phyloP scores from a whole-genome alignment of 2,797 vertebrate species.

The Manis crassicaudata region DNA sequence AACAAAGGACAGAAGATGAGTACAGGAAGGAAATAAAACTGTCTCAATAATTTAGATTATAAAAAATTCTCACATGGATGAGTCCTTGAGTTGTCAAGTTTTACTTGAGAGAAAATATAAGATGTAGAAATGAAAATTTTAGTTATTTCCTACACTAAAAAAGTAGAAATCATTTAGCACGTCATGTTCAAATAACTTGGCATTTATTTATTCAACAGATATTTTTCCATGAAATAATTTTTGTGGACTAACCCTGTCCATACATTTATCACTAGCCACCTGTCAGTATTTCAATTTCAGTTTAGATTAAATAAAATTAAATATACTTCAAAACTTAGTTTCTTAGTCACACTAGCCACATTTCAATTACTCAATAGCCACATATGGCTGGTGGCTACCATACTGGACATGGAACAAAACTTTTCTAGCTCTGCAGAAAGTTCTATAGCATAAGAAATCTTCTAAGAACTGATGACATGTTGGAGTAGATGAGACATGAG shows the following conservation, averaged over 20 bases:
- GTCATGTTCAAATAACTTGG: background rate
- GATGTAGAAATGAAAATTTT: background rate
- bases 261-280: background rate
- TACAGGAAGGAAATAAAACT: background rate
- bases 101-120: background rate
- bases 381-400: background rate
- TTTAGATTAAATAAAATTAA: background rate
- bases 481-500: background rate
- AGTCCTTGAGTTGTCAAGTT: background rate
- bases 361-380: background rate
- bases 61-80: background rate
- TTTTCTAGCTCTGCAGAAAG: background rate
- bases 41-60: background rate
- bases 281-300: background rate
- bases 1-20: background rate
- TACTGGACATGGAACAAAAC: background rate
- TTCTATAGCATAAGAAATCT: background rate
- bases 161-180: background rate
- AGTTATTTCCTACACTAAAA: background rate
- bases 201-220: background rate
- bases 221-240: background rate
- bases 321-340: background rate
- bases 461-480: background rate
- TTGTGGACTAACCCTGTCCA: background rate
- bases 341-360: background rate